These are phyloP conservation scores for Cataglyphis cursor DNA, from an alignment of 2,888 invertebrate genomes.

Conservation along the genomic window DNA sequence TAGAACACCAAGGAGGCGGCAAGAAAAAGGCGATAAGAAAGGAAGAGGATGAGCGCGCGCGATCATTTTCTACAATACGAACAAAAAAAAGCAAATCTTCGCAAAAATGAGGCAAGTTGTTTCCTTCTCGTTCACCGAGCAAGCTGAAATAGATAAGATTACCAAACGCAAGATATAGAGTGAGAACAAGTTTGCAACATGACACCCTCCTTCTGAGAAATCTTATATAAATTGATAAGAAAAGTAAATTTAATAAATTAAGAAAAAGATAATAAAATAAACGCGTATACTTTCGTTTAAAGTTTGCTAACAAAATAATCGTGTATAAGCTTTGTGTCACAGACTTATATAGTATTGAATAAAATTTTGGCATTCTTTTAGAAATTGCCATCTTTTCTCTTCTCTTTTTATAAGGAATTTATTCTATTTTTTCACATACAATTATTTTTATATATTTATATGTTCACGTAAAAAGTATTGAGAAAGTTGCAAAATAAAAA, in stretches of 20 bases:
- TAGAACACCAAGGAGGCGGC: slow-evolving; percentile 47
- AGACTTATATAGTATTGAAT: not conserved
- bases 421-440: not conserved
- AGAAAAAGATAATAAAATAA: not conserved
- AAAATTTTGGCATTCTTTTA: not conserved
- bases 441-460: not conserved
- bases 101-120: slow-evolving; percentile 49
- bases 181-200: slow-evolving; percentile 20
- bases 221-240: slow-evolving; percentile 4
- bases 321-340: not conserved
- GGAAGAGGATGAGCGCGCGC: slow-evolving; percentile 37
- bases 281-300: not conserved
- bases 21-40: slow-evolving; percentile 41
- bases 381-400: not conserved
- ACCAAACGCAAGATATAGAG: slow-evolving; percentile 31
- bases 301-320: not conserved
- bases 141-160: slow-evolving; percentile 44
- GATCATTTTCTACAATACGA: slow-evolving; percentile 60
- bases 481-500: not conserved
- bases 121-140: slow-evolving; percentile 50
- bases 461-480: not conserved
- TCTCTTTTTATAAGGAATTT: not conserved
- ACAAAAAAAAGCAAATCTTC: slow-evolving; percentile 57
- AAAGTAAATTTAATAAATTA: slow-evolving; percentile 8
- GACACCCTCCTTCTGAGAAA: slow-evolving; percentile 26